These are phyloP conservation scores for Steinernema feltiae DNA, from an alignment of 1,140 invertebrate genomes.

Conservation along the genomic window DNA sequence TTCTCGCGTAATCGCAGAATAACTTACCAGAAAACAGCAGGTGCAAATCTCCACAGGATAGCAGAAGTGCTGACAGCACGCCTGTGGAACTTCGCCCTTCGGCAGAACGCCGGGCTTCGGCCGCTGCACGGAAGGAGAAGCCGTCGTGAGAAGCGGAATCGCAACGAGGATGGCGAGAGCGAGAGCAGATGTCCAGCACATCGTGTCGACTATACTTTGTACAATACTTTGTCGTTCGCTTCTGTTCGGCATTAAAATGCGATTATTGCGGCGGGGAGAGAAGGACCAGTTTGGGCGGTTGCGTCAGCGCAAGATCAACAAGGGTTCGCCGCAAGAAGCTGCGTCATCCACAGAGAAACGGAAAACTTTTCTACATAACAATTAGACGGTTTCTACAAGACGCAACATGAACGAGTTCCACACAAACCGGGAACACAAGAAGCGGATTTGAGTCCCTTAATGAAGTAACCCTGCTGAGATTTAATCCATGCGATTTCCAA, in stretches of 20 bases:
- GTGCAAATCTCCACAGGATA: neutral
- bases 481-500: too few relatives aligned
- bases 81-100: neutral
- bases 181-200: neutral
- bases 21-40: neutral
- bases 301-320: conserved; percentile 8
- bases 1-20: neutral
- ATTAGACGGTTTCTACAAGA: too few relatives aligned
- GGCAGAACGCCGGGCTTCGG: neutral
- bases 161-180: neutral
- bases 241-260: conserved; percentile 2
- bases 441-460: too few relatives aligned
- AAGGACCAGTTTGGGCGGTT: neutral
- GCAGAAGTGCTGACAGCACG: neutral
- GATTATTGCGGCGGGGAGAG: conserved; percentile 1
- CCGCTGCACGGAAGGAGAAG: neutral
- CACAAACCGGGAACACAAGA: too few relatives aligned
- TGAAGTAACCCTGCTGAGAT: too few relatives aligned
- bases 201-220: neutral
- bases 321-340: neutral
- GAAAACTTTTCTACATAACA: too few relatives aligned
- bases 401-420: too few relatives aligned
- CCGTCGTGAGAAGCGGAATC: neutral
- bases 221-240: neutral
- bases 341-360: neutral